Evolutionary conservation across 2,888 invertebrate genomes (phyloP).

Genomic region (Leptopilina syphax): DNA sequence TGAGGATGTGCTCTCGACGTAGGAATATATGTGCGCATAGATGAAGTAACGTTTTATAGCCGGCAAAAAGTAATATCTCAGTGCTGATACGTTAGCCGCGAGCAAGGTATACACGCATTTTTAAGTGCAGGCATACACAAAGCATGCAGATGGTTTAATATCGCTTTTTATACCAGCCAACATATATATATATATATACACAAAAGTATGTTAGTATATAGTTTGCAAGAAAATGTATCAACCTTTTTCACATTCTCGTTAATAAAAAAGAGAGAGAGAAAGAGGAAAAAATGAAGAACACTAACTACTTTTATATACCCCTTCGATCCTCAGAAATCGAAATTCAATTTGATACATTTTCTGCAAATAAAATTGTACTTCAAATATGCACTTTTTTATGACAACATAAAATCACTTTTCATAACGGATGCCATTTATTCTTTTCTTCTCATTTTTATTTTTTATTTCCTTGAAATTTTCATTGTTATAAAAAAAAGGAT

Average conservation of each 20-base stretch:
- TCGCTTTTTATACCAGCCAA: slow-evolving; percentile 54
- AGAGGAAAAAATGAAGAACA: not conserved
- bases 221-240: slow-evolving; percentile 50
- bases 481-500: not conserved
- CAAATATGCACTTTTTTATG: not conserved
- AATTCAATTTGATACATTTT: slow-evolving; percentile 12
- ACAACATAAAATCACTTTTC: not conserved
- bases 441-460: not conserved
- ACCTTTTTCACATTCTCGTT: slow-evolving; percentile 1
- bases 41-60: slow-evolving; percentile 24
- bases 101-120: slow-evolving; percentile 12
- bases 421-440: not conserved
- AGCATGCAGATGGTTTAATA: slow-evolving; percentile 50
- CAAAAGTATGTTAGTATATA: slow-evolving; percentile 47
- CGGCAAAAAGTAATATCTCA: slow-evolving; percentile 29
- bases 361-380: slow-evolving; percentile 2
- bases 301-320: not conserved
- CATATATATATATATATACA: slow-evolving; percentile 50
- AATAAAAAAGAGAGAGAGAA: not conserved
- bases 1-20: not conserved
- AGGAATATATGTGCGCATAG: not conserved
- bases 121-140: slow-evolving; percentile 54
- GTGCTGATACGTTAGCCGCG: slow-evolving; percentile 16
- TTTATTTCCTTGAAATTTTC: not conserved
- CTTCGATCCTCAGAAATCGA: slow-evolving; percentile 10